phyloP scores from a whole-genome alignment of 2,888 invertebrate species.

The Oithona nana region DNA sequence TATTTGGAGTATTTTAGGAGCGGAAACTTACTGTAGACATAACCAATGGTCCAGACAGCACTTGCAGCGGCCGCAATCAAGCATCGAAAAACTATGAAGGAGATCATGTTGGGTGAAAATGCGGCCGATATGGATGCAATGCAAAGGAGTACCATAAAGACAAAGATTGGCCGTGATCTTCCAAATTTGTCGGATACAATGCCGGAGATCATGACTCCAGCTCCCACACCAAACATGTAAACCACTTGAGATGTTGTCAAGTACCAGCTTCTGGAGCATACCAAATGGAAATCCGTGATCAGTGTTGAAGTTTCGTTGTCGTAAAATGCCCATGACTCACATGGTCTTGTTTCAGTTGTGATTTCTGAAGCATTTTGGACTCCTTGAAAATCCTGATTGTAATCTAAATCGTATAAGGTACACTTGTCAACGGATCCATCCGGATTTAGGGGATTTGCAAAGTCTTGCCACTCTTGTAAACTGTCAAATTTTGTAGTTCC shows the following conservation, averaged over 20 bases:
- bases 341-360: background rate
- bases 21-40: constrained; percentile 1
- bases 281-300: constrained; percentile 18
- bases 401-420: background rate
- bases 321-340: background rate
- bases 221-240: constrained; percentile 20
- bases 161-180: background rate
- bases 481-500: background rate
- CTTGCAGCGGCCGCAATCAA: background rate
- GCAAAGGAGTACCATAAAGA: background rate
- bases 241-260: constrained; percentile 20
- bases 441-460: background rate
- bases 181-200: constrained; percentile 20
- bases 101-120: background rate
- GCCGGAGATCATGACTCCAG: constrained; percentile 19
- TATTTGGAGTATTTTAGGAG: background rate
- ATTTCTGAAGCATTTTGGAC: no score
- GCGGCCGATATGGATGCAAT: background rate
- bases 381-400: no score
- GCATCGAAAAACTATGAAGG: background rate
- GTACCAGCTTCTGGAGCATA: constrained; percentile 20
- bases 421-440: background rate
- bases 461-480: background rate
- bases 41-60: constrained; percentile 1
- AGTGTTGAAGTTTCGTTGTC: background rate